Evolutionary conservation across 2,797 vertebrate species (phyloP).

Genomic region (Dendrocincla tyrannina): DNA sequence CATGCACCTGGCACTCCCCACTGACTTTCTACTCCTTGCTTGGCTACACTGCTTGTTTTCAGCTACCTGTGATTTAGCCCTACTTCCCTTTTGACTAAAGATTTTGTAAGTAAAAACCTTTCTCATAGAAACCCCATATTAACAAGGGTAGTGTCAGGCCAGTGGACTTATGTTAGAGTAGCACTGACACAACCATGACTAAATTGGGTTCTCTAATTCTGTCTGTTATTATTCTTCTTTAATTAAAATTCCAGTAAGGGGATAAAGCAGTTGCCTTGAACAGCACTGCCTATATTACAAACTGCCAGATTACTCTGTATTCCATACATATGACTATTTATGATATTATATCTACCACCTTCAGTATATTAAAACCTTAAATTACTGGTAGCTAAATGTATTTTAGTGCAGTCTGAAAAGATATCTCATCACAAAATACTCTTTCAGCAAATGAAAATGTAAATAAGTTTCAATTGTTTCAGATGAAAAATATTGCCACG

Average conservation of each 20-base stretch:
- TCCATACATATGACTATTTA: background rate
- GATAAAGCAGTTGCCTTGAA: background rate
- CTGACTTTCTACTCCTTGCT: background rate
- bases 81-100: background rate
- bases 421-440: background rate
- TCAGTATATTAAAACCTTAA: background rate
- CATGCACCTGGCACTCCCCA: background rate
- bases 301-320: background rate
- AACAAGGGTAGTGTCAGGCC: background rate
- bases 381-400: background rate
- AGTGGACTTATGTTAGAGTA: background rate
- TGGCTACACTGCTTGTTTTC: background rate
- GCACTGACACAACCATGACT: background rate
- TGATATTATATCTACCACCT: background rate
- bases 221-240: conserved; percentile 28
- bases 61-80: background rate
- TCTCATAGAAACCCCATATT: background rate
- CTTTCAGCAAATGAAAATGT: background rate
- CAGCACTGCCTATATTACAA: background rate
- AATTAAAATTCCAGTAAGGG: conserved; percentile 29
- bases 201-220: background rate
- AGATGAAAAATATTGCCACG: background rate
- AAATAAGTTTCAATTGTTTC: background rate
- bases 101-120: background rate
- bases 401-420: background rate